phyloP scores from a whole-genome alignment of 1,140 invertebrate genomes.

The Drosophila bifasciata region DNA sequence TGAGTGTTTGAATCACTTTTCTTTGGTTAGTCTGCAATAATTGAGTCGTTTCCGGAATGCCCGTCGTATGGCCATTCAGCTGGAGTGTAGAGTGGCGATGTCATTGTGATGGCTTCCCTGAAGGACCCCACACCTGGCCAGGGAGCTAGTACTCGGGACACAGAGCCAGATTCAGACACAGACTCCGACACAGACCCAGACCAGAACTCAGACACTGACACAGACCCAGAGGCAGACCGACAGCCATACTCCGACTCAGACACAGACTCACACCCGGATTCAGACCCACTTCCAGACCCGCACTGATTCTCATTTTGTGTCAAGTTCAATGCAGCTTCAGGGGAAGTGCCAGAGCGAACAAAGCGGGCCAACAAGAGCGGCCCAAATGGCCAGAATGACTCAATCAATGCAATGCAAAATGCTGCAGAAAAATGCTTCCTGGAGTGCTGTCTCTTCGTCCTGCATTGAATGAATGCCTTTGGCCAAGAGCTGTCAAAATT shows the following conservation, averaged over 20 bases:
- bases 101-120: constrained; percentile 21
- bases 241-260: too few relatives aligned
- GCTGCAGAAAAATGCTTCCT: constrained; percentile 28
- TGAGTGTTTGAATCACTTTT: neutral
- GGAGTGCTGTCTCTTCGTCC: constrained; percentile 37
- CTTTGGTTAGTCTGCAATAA: constrained; percentile 8
- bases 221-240: neutral
- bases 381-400: constrained; percentile 41
- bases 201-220: neutral
- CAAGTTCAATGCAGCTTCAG: constrained; percentile 25
- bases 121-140: constrained; percentile 31
- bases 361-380: constrained; percentile 1
- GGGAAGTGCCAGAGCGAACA: constrained; percentile 21
- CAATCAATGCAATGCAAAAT: constrained; percentile 64
- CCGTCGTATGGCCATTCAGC: constrained; percentile 11
- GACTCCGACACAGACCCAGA: too few relatives aligned
- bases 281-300: too few relatives aligned
- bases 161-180: neutral
- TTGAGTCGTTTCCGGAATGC: constrained; percentile 41
- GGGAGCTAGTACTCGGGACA: neutral
- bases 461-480: constrained; percentile 26
- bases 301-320: neutral
- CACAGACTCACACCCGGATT: too few relatives aligned
- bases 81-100: neutral
- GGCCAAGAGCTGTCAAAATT: constrained; percentile 61